Conservation (phyloP, 2,888 invertebrate species). For the Quadroppia sp. region DNA sequence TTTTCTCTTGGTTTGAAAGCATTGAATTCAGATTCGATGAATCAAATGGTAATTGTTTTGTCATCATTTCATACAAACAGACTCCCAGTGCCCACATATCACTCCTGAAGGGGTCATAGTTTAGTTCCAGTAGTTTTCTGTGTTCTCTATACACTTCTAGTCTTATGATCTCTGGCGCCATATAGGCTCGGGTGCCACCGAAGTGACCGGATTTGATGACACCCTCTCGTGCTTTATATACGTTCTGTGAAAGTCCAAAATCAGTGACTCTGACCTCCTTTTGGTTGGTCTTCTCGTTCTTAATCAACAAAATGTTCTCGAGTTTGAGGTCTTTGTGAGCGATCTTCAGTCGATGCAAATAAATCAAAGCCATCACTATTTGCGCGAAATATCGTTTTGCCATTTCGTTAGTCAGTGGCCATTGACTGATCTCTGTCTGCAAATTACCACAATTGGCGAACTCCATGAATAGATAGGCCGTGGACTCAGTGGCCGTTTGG, state of each 20-base stretch:
- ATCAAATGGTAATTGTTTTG: background rate
- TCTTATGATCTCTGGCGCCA: conserved; percentile 11
- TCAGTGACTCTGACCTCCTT: background rate
- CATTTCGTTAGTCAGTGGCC: background rate
- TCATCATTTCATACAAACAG: conserved; percentile 10
- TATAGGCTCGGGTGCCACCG: conserved; percentile 12
- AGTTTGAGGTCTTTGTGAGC: conserved; percentile 23
- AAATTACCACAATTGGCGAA: background rate
- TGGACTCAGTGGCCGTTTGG: background rate
- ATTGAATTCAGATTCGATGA: background rate
- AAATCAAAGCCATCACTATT: background rate
- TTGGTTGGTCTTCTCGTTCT: background rate
- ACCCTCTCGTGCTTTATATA: background rate
- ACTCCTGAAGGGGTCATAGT: background rate
- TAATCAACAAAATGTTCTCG: background rate
- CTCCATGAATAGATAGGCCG: conserved; percentile 17
- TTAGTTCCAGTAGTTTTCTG: background rate
- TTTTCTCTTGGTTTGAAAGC: background rate
- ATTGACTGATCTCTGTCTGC: background rate
- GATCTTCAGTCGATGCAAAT: background rate
- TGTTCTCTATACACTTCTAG: background rate
- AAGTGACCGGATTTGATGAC: background rate
- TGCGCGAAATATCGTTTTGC: background rate
- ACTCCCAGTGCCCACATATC: conserved; percentile 26
- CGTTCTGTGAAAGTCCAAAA: background rate